These are phyloP conservation scores for Coboldia fuscipes DNA, from an alignment of 1,140 invertebrate genomes.

Conservation along the genomic window DNA sequence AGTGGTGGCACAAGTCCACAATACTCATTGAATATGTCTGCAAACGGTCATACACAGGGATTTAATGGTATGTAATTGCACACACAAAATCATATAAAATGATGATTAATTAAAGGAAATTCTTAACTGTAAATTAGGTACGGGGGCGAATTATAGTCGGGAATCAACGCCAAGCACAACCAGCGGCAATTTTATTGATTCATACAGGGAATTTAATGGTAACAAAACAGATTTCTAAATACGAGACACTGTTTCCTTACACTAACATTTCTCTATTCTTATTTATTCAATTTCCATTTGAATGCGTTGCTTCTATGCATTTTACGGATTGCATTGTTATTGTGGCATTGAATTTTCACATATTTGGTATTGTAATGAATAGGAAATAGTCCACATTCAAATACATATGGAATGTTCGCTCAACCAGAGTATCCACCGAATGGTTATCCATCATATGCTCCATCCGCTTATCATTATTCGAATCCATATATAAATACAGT, in stretches of 20 bases:
- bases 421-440: slow-evolving; percentile 57
- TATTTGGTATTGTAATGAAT: slow-evolving; percentile 3
- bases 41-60: slow-evolving; percentile 17
- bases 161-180: slow-evolving; percentile 66
- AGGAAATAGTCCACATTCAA: slow-evolving; percentile 68
- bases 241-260: background rate
- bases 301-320: background rate
- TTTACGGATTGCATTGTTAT: background rate
- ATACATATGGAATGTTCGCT: slow-evolving; percentile 55
- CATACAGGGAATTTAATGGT: slow-evolving; percentile 65
- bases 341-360: background rate
- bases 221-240: slow-evolving; percentile 10
- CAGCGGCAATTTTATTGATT: slow-evolving; percentile 63
- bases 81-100: no score
- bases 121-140: no score
- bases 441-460: slow-evolving; percentile 47
- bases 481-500: slow-evolving; percentile 21
- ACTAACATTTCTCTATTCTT: background rate
- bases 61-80: no score
- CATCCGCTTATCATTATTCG: slow-evolving; percentile 34
- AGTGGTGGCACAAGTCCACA: slow-evolving; percentile 38
- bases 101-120: no score
- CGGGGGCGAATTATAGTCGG: no score
- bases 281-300: background rate
- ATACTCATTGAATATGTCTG: slow-evolving; percentile 21